Conservation (phyloP, 2,797 vertebrate genomes). For the Australoheros facetus region DNA sequence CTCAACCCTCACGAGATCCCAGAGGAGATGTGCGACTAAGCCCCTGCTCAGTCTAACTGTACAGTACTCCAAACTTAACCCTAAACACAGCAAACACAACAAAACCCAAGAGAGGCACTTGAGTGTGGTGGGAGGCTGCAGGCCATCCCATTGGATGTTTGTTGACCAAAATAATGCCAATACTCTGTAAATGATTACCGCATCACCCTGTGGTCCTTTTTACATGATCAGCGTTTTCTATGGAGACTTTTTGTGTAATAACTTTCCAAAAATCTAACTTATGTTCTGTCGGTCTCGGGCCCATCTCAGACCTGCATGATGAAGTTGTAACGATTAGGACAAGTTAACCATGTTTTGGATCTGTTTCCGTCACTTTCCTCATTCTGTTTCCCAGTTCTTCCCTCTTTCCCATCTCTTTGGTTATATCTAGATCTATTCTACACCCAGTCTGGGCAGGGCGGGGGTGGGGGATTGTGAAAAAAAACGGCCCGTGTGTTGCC, state of each 20-base stretch:
- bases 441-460: conserved; percentile 81
- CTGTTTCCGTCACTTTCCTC: conserved; percentile 68
- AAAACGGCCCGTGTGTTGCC: conserved; percentile 79
- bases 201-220: conserved; percentile 97
- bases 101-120: conserved; percentile 75
- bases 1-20: conserved; percentile 99
- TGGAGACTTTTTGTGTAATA: conserved; percentile 95
- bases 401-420: conserved; percentile 64
- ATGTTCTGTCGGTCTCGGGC: conserved; percentile 84
- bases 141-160: conserved; percentile 86
- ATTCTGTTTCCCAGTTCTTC: conserved; percentile 59
- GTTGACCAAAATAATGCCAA: conserved; percentile 99
- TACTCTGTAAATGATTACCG: conserved; percentile 92
- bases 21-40: conserved; percentile 98
- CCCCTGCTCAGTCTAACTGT: conserved; percentile 59
- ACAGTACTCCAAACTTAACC: conserved; percentile 53
- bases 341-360: conserved; percentile 84
- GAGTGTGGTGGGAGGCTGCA: conserved; percentile 45
- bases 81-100: conserved; percentile 67
- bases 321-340: conserved; percentile 86
- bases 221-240: conserved; percentile 96
- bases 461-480: conserved; percentile 42
- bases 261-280: conserved; percentile 88
- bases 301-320: conserved; percentile 91
- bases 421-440: conserved; percentile 75